A percentile compares a stretch with the other conserved stretches of the same genome.
Evolutionary conservation across 2,888 invertebrate species (phyloP).

Genomic region (Clusia tigrina): DNA sequence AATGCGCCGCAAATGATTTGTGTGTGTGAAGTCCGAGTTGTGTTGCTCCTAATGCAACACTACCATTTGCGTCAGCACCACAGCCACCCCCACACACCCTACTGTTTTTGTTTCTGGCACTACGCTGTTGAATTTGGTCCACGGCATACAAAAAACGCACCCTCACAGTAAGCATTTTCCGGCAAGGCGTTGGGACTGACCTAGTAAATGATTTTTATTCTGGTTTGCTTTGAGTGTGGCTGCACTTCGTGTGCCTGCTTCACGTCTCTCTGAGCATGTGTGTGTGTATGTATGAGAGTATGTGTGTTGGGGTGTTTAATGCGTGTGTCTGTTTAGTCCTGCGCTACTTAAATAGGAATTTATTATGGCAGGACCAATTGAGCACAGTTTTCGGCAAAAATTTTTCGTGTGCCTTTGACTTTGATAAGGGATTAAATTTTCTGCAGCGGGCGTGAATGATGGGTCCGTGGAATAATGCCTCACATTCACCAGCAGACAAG

Average conservation of each 20-base stretch:
- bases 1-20: neutral
- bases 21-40: neutral
- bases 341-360: neutral
- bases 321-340: neutral
- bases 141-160: neutral
- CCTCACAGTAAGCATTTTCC: too few relatives aligned
- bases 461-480: too few relatives aligned
- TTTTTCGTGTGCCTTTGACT: neutral
- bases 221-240: too few relatives aligned
- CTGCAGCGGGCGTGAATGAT: too few relatives aligned
- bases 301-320: neutral
- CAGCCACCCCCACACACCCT: too few relatives aligned
- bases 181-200: slow-evolving; percentile 12
- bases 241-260: neutral
- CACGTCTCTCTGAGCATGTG: neutral
- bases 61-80: neutral
- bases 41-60: neutral
- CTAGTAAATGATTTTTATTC: slow-evolving; percentile 5
- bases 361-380: slow-evolving; percentile 3
- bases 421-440: neutral
- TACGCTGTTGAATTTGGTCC: neutral
- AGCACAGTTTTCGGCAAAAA: neutral
- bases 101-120: neutral
- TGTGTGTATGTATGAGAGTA: neutral
- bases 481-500: too few relatives aligned